Evolutionary conservation across 1,140 invertebrate species (phyloP), one percentile per base, ranked within the genome.

Genomic region (Zelostemma sp.): DNA sequence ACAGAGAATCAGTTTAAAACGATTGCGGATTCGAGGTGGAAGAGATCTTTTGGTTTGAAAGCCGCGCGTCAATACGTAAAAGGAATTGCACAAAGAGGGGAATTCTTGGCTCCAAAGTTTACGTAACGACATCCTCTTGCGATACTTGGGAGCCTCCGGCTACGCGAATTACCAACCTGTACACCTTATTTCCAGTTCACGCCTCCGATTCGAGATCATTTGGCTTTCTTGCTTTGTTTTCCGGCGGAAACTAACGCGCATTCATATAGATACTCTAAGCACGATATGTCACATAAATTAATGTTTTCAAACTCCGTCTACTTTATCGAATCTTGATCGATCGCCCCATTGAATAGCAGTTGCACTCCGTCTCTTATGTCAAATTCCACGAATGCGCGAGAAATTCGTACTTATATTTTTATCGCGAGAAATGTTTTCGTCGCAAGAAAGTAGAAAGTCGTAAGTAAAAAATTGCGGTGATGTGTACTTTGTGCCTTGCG

Each of bases 181-280:
- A 49, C 49, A 18, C 46, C 63, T 63, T 47, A 64, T 64, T 69
- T 19, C 21, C 46, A 64, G 55, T 69, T 69, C 67, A 69, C 67
- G 60, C 67, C 67, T 69, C 57, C 56, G 67, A 69, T 69, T 69
- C 62, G n/a, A 57, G 51, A 60, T 64, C 47, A 51, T 62, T 57
- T 40, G 40, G 18, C 56, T 68, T 62, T 68, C 66, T 64, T 63
- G 46, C 19, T 48, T 16, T 43, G 17, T 19, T 56, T 59, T 58
- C 40, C 43, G 14, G 61, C 47, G 62, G 57, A 71, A 66, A 61
- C 43, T 45, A 6, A 5, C 18, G 18, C 25, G 47, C 47, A 49
- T 31, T 49, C 47, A 15, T 19, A 28, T 38, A 65, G 53, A 65
- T 61, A 54, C 59, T 57, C 17, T 25, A 5, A 14, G 64, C 56